Evolutionary conservation across 2,888 invertebrate genomes (phyloP), one percentile per base, ranked within the genome.

Genomic region (Mythimna vitellina): DNA sequence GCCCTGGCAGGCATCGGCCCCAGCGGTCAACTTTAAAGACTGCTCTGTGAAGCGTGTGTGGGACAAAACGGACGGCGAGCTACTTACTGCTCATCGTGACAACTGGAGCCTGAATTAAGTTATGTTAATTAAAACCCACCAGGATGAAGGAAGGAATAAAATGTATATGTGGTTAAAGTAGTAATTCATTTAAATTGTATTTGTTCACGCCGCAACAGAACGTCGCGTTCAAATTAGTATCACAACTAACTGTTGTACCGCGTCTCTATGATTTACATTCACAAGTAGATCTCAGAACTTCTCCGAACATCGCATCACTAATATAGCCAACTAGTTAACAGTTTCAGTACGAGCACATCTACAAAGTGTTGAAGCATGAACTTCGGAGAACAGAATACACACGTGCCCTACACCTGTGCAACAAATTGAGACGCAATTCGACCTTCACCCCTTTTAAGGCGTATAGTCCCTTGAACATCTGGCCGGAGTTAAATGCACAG

Each of bases 341-440:
- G 46, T 61, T 61, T 38, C 38, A 35, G 29, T n/a, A 60, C 20
- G 8, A 60, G 9, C 8, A 61, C 46, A 49, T 58, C 22, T 73
- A 22, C 20, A 8, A n/a, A 67, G 46, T 54, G 14, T 74, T 74
- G 29, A 14, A 29, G 53, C 1, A 7, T 61, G 46, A 69, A 29
- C 22, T 60, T 49, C 17, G 10, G 9, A 5, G 42, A 56, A 65
- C 14, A 25, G 54, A 76, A 70, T 46, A 57, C 56, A 38, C 61
- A 46, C 62, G 29, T 56, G 56, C 29, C 8, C 17, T 56, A 22
- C 22, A 22, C 12, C 49, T 51, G 49, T n/a, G 49, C 49, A 20
- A 51, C 42, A 12, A 42, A 4, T 42, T 42, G 42, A 5, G 42
- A 42, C 42, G 5, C 12, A 5, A 42, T 12, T 42, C 12, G 10